Conservation (phyloP, 2,888 invertebrate genomes). For the Volucella inanis region DNA sequence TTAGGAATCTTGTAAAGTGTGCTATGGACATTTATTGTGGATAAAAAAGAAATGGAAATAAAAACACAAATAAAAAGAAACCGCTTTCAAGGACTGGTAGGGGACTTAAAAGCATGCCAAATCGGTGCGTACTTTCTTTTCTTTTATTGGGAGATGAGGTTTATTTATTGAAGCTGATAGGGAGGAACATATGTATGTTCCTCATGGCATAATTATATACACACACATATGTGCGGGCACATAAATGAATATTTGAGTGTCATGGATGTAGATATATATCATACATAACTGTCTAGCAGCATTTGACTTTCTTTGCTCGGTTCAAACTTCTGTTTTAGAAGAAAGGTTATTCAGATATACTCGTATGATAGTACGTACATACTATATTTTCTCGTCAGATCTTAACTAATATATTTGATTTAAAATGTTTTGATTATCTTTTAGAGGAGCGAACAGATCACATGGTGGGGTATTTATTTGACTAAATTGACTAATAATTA, state of each 20-base stretch:
- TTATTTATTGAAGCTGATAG: constrained; percentile 35
- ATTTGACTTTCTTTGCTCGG: not conserved
- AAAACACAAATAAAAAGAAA: not conserved
- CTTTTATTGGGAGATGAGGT: constrained; percentile 13
- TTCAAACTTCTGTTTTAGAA: not conserved
- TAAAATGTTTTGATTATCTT: too few relatives aligned
- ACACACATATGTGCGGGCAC: too few relatives aligned
- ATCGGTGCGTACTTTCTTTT: constrained; percentile 45
- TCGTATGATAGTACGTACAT: not conserved
- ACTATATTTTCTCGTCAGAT: too few relatives aligned
- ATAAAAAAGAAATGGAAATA: not conserved
- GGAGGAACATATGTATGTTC: not conserved
- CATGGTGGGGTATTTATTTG: too few relatives aligned
- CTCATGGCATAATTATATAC: not conserved
- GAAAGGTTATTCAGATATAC: not conserved
- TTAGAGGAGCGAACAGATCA: too few relatives aligned
- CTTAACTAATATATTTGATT: too few relatives aligned
- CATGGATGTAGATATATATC: too few relatives aligned
- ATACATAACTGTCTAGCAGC: too few relatives aligned
- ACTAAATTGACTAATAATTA: too few relatives aligned
- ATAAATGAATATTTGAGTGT: too few relatives aligned
- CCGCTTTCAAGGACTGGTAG: constrained; percentile 28
- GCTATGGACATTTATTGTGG: constrained; percentile 52
- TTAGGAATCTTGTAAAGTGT: constrained; percentile 67
- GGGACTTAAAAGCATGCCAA: constrained; percentile 50